phyloP scores from a whole-genome alignment of 2,113 vertebrate species.

The Loxodonta africana region DNA sequence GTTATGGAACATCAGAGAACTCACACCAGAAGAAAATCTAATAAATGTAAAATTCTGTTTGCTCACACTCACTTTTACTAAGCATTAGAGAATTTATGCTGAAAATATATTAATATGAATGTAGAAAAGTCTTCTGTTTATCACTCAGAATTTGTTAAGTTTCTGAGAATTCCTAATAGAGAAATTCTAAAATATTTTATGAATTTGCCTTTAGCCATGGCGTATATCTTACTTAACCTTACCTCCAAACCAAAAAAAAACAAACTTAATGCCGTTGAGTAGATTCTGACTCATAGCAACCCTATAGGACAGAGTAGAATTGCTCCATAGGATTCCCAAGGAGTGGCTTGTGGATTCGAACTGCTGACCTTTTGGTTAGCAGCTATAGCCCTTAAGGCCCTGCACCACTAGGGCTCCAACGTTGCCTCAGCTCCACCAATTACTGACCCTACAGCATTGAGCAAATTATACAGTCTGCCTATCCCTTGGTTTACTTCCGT shows the following conservation, averaged over 20 bases:
- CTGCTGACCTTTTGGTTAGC: too few relatives aligned
- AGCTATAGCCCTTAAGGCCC: too few relatives aligned
- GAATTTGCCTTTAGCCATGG: constrained; percentile 26
- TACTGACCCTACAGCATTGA: not conserved
- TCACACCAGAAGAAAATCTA: constrained; percentile 56
- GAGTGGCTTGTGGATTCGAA: too few relatives aligned
- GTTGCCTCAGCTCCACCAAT: not conserved
- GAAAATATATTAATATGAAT: constrained; percentile 17
- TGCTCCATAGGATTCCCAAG: too few relatives aligned
- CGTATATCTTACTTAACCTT: not conserved
- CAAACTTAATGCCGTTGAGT: too few relatives aligned
- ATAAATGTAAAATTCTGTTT: constrained; percentile 44
- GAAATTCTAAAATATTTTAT: constrained; percentile 53
- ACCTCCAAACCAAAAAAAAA: not conserved
- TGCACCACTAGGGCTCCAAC: too few relatives aligned
- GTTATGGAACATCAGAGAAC: constrained; percentile 1
- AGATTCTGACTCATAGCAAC: too few relatives aligned
- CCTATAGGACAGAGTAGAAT: too few relatives aligned
- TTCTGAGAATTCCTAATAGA: constrained; percentile 46
- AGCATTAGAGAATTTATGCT: constrained; percentile 48
- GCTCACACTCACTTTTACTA: constrained; percentile 22
- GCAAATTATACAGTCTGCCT: constrained; percentile 12
- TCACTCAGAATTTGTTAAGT: constrained; percentile 27
- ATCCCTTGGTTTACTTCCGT: constrained; percentile 44
- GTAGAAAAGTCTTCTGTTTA: constrained; percentile 44